phyloP scores from a whole-genome alignment of 2,888 invertebrate genomes.

The Tachina fera region DNA sequence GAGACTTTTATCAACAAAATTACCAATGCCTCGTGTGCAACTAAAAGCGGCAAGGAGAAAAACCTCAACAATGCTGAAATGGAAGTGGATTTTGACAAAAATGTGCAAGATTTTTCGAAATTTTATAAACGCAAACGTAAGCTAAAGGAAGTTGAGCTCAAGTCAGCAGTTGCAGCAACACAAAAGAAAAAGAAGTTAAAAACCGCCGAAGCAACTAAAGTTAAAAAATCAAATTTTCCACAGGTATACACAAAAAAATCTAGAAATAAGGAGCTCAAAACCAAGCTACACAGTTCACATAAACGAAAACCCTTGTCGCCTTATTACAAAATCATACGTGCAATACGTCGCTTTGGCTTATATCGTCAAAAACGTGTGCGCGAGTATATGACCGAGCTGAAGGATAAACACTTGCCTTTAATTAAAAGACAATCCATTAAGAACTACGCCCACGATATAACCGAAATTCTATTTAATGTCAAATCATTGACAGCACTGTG shows the following conservation, averaged over 20 bases:
- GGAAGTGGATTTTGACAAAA: constrained; percentile 72
- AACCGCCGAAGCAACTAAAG: constrained; percentile 6
- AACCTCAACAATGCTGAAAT: constrained; percentile 30
- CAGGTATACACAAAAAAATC: constrained; percentile 69
- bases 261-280: constrained; percentile 62
- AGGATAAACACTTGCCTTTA: constrained; percentile 76
- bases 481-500: constrained; percentile 76
- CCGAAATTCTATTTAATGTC: constrained; percentile 71
- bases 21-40: constrained; percentile 70
- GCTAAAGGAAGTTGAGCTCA: constrained; percentile 64
- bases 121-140: constrained; percentile 78
- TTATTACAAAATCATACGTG: constrained; percentile 75
- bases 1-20: constrained; percentile 80
- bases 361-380: constrained; percentile 67
- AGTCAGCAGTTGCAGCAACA: neutral
- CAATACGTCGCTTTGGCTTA: constrained; percentile 41
- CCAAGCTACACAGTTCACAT: neutral
- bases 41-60: neutral
- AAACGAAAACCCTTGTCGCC: constrained; percentile 60
- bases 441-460: constrained; percentile 59
- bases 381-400: constrained; percentile 71
- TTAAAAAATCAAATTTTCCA: constrained; percentile 69
- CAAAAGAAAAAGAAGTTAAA: constrained; percentile 46
- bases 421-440: constrained; percentile 76
- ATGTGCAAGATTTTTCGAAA: constrained; percentile 76